Conservation (phyloP, 2,888 invertebrate species). For the Dryocosmus kuriphilus region DNA sequence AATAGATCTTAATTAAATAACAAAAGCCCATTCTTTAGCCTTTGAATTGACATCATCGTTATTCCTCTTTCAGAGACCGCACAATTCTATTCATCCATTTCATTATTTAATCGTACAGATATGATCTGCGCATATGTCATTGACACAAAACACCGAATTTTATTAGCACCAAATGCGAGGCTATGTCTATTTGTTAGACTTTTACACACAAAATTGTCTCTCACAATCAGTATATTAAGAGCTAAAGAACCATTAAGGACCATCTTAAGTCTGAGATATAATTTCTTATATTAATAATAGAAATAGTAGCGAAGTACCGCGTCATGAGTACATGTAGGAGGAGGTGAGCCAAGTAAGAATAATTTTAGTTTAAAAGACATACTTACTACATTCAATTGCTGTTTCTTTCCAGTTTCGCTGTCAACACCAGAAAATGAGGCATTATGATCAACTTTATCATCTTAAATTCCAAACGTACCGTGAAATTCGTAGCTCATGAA, state of each 20-base stretch:
- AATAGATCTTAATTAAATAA: not conserved
- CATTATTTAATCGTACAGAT: slow-evolving; percentile 1
- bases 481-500: slow-evolving; percentile 88
- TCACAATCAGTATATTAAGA: not conserved
- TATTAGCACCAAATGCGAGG: not conserved
- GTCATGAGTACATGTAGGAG: too few relatives aligned
- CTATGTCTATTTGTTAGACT: not conserved
- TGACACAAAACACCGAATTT: slow-evolving; percentile 17
- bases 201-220: not conserved
- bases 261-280: too few relatives aligned
- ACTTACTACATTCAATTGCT: slow-evolving; percentile 77
- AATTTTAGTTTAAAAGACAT: not conserved
- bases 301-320: too few relatives aligned
- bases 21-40: not conserved
- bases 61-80: not conserved
- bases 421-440: slow-evolving; percentile 80
- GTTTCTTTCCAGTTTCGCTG: slow-evolving; percentile 63
- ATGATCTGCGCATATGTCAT: slow-evolving; percentile 2
- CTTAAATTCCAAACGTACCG: slow-evolving; percentile 79
- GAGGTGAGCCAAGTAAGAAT: too few relatives aligned
- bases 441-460: slow-evolving; percentile 85
- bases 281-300: too few relatives aligned
- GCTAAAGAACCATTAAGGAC: too few relatives aligned
- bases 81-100: not conserved
- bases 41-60: not conserved